These are phyloP conservation scores for Tauraco erythrolophus DNA, from an alignment of 2,113 vertebrate genomes.

Conservation along the genomic window DNA sequence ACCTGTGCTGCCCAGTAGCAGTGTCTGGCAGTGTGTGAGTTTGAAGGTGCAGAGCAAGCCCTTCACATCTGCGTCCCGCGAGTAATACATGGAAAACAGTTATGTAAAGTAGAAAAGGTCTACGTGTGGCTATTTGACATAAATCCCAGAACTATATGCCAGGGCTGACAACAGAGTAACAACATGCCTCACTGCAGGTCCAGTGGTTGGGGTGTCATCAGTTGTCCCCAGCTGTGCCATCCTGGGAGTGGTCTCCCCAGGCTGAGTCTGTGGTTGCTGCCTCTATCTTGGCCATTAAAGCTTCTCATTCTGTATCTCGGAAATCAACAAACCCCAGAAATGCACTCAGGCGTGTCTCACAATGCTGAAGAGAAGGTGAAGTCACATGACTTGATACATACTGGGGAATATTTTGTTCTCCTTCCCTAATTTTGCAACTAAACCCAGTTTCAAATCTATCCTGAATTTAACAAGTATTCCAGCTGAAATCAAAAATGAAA, in stretches of 20 bases:
- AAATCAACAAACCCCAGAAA: background rate
- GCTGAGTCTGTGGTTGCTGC: accelerated
- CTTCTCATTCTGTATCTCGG: background rate
- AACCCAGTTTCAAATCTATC: background rate
- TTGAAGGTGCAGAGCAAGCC: background rate
- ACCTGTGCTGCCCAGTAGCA: background rate
- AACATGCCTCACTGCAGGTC: background rate
- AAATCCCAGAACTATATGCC: background rate
- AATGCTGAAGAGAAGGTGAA: background rate
- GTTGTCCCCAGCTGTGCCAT: background rate
- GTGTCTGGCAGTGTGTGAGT: background rate
- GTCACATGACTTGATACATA: accelerated
- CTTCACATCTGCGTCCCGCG: background rate
- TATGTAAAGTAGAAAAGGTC: background rate
- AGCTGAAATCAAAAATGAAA: background rate
- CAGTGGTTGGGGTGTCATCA: too few species aligned
- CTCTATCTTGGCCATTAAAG: background rate
- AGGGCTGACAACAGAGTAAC: background rate
- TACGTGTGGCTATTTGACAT: background rate
- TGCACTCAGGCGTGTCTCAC: background rate
- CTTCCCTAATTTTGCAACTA: background rate
- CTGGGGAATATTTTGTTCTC: background rate
- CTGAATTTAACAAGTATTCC: background rate
- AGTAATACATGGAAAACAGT: background rate
- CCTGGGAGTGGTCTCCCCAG: too few species aligned